These are phyloP conservation scores for Bursaphelenchus okinawaensis DNA, from an alignment of 2,888 invertebrate species.

Conservation along the genomic window DNA sequence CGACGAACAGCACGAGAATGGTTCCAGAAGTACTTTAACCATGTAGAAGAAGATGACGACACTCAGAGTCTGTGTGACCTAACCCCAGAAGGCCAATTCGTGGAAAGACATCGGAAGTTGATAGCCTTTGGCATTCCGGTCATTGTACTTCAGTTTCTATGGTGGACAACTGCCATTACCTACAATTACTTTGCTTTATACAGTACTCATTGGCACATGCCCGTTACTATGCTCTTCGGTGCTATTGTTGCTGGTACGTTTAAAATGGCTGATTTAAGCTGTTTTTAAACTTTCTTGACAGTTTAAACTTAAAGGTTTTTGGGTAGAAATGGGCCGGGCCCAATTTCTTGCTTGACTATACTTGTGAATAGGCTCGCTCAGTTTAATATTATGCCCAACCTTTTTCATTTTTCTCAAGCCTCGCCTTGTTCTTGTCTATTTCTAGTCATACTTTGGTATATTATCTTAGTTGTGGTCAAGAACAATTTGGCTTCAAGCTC, in stretches of 20 bases:
- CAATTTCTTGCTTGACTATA: too few species aligned
- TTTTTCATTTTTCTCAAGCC: too few species aligned
- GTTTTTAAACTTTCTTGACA: background rate
- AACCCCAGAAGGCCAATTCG: slow-evolving; percentile 34
- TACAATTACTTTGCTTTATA: slow-evolving; percentile 49
- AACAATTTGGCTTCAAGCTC: too few species aligned
- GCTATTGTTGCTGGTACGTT: slow-evolving; percentile 43
- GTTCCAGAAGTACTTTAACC: slow-evolving; percentile 30
- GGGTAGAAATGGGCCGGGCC: too few species aligned
- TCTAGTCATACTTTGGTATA: too few species aligned
- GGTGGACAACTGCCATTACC: slow-evolving; percentile 52
- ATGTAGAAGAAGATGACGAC: slow-evolving; percentile 32
- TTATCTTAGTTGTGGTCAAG: too few species aligned
- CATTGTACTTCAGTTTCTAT: slow-evolving; percentile 33
- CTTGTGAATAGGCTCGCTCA: too few species aligned
- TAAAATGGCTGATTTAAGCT: background rate
- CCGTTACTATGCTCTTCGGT: slow-evolving; percentile 56
- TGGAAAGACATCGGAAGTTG: slow-evolving; percentile 42
- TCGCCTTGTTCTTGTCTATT: too few species aligned
- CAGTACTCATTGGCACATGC: slow-evolving; percentile 53
- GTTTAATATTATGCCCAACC: too few species aligned
- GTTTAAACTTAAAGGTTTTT: too few species aligned
- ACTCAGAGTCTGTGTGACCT: slow-evolving; percentile 4
- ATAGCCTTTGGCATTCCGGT: slow-evolving; percentile 43
- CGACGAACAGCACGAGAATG: slow-evolving; percentile 21